These are phyloP conservation scores for Urechis unicinctus DNA, from an alignment of 2,888 invertebrate genomes.

Conservation along the genomic window DNA sequence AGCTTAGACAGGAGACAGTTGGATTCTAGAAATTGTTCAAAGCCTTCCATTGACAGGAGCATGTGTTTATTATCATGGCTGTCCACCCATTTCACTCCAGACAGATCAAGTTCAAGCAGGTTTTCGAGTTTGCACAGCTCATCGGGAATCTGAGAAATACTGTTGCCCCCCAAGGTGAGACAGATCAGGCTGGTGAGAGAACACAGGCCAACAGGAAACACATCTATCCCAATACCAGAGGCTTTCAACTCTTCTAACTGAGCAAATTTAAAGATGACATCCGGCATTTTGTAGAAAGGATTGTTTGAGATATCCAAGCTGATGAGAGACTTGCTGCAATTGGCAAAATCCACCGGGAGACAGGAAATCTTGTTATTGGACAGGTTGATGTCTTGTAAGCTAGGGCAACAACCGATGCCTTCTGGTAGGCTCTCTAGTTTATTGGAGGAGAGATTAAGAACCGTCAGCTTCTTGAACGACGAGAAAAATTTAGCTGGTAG, in stretches of 20 bases:
- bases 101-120: conserved; percentile 23
- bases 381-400: conserved; percentile 17
- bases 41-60: conserved; percentile 10
- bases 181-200: conserved; percentile 23
- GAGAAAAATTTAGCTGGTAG: conserved; percentile 14
- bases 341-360: conserved; percentile 21
- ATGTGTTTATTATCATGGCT: conserved; percentile 8
- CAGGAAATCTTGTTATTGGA: conserved; percentile 20
- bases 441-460: conserved; percentile 18
- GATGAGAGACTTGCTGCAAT: conserved; percentile 16
- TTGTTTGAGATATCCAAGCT: conserved; percentile 30
- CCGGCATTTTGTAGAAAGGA: conserved; percentile 24
- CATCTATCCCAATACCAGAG: conserved; percentile 25
- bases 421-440: conserved; percentile 9
- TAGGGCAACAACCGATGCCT: conserved; percentile 6
- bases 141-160: conserved; percentile 1
- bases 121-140: neutral
- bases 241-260: conserved; percentile 24
- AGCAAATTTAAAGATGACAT: conserved; percentile 13
- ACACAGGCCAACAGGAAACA: conserved; percentile 27
- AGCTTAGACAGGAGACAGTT: conserved; percentile 6
- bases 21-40: conserved; percentile 8
- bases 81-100: conserved; percentile 33
- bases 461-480: conserved; percentile 7
- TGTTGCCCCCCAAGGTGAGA: conserved; percentile 14